Conservation (phyloP, 92 coral and sea anemone species). For the Zoanthus solanderi region DNA sequence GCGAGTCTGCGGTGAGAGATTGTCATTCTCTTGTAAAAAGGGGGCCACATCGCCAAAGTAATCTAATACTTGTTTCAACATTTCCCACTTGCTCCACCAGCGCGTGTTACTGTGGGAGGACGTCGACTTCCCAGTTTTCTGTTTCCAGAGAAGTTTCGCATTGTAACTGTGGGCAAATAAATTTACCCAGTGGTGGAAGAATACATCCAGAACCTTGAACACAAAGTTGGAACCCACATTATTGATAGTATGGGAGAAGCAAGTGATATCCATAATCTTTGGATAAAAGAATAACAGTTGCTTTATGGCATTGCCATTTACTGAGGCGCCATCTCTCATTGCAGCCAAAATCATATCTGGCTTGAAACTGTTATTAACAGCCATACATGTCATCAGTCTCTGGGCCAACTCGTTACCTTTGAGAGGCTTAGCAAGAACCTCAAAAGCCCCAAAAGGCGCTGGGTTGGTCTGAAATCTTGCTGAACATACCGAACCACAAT, state of each 20-base stretch:
- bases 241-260: background rate
- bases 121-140: constrained; percentile 63
- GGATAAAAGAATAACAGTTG: constrained; percentile 6
- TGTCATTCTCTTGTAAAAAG: constrained; percentile 51
- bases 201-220: constrained; percentile 57
- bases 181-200: constrained; percentile 61
- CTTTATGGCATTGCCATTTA: constrained; percentile 55
- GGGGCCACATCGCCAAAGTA: constrained; percentile 72
- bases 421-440: constrained; percentile 8
- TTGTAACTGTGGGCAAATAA: constrained; percentile 58
- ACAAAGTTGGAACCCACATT: constrained; percentile 52
- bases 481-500: constrained; percentile 51
- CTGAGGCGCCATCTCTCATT: background rate
- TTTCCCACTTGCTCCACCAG: constrained; percentile 59
- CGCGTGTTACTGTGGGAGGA: constrained; percentile 55
- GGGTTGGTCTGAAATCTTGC: constrained; percentile 45
- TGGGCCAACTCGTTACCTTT: constrained; percentile 55
- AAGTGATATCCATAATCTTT: constrained; percentile 44
- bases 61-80: constrained; percentile 10
- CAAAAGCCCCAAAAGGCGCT: constrained; percentile 59
- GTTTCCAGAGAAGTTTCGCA: constrained; percentile 60
- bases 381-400: constrained; percentile 59
- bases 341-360: constrained; percentile 57
- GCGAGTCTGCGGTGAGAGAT: constrained; percentile 37
- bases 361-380: constrained; percentile 55